Evolutionary conservation across 1,140 invertebrate species (phyloP).

Genomic region (Nasonia vitripennis): DNA sequence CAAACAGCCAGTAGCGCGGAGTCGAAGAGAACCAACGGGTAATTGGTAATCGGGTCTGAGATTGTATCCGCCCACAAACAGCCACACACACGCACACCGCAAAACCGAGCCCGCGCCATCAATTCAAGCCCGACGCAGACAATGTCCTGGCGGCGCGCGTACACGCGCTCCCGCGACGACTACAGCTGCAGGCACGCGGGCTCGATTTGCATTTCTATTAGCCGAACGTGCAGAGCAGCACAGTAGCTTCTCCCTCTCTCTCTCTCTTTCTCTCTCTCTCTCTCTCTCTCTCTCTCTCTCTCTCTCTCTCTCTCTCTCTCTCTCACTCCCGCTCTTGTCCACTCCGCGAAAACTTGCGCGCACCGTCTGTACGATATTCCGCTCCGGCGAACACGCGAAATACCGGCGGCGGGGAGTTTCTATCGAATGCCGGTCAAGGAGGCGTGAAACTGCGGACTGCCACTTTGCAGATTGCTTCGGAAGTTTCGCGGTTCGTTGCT

Average conservation of each 20-base stretch:
- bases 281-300: not conserved
- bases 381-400: not conserved
- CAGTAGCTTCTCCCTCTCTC: not conserved
- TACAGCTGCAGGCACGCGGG: not conserved
- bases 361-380: not conserved
- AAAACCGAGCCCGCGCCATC: not conserved
- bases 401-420: not conserved
- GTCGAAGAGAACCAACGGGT: not conserved
- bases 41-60: constrained; percentile 42
- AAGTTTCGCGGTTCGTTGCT: constrained; percentile 3
- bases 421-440: not conserved
- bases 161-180: not conserved
- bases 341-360: not conserved
- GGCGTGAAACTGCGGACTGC: constrained; percentile 14
- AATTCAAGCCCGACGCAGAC: constrained; percentile 13
- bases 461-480: constrained; percentile 14
- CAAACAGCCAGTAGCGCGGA: not conserved
- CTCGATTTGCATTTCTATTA: constrained; percentile 51
- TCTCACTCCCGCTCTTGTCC: not conserved
- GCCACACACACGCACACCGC: not conserved
- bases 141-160: not conserved
- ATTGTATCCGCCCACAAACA: constrained; percentile 8
- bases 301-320: not conserved
- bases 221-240: not conserved
- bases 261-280: not conserved